Evolutionary conservation across 2,113 vertebrate genomes (phyloP), one percentile per base, ranked within the genome.

Genomic region (Eclectus roratus): DNA sequence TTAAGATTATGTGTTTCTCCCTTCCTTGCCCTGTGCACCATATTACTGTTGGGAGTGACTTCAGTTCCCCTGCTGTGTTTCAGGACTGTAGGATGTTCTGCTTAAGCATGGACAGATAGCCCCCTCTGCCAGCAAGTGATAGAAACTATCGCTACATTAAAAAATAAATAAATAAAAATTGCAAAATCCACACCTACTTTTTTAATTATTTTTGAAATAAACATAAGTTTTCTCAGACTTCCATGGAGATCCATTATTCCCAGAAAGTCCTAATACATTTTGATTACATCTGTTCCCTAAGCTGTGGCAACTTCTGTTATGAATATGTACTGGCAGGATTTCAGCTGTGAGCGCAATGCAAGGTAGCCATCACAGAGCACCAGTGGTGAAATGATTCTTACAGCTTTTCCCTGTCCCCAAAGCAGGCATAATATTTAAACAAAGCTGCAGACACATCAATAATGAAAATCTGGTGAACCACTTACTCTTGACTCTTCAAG

Each of bases 71-170:
- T 69, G 39, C 13, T 69, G 47, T 29, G 8, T 83, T 71, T 92
- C 72, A 77, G 25, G 27, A 18, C 82, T 46, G 41, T 53, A 88
- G 31, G 56, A 37, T 73, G 66, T 65, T 91, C 63, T 89, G 39
- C 33, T 92, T 91, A 96, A 74, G 55, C 79, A 82, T 2, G 83
- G 92, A 85, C 52, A 81, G 77, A 96, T 1, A 96, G 94, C 95
- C 96, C 95, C 95, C 95, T 92, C 96, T 96, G 71, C 66, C 96
- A 97, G 96, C 73, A 92, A 95, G 31, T 61, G 44, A 21, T 28
- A 96, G 93, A 94, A 97, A 56, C 53, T 96, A 61, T 77, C 20
- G 39, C 50, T 49, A 6, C 7, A 12, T 33, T 46, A 20, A 8
- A 1, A 35, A 70, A 27, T 37, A n/a, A 21, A 39, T 23, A 65